Base-by-base conservation (phyloP, 2,888 invertebrate species). In the Dryococelus australis region DNA sequence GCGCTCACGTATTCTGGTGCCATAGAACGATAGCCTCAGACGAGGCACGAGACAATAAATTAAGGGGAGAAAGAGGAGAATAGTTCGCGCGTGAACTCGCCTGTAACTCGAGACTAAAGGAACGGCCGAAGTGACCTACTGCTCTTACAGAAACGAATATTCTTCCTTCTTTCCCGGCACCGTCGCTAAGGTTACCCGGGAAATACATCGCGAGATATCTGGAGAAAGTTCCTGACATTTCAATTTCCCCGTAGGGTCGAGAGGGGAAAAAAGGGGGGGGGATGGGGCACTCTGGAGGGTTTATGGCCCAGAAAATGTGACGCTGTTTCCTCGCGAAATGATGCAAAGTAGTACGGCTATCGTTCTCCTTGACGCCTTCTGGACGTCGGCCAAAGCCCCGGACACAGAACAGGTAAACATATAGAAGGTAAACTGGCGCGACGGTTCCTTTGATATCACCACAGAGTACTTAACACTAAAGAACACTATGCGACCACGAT, bases 301-400 rank as follows among this genome's bases (percentile, higher is more conserved):
- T 65, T 65, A 65, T 65, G 65, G 20, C 65, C 65, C 65, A 65
- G 65, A 65, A 65, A 65, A 65, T 65, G 65, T 65, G 65, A 65
- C 65, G 16, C 65, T 24, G 65, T 24, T 65, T 65, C 65, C 65
- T 65, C 65, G 24, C 6, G 65, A 65, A n/a, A 65, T 65, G 65
- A 65, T 65, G n/a, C n/a, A 3, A n/a, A 20, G 65, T n/a, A 20
- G 65, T n/a, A 8, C 0, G n/a, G 24, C 65, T 65, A 0, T 65
- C 47, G 47, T 47, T 47, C 12, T 47, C 65, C 65, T n/a, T n/a
- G 65, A 65, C 8, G 65, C 24, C 20, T 24, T 1, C 16, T 65
- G 65, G n/a, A 65, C 65, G 16, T 65, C 65, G 65, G 65, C 65
- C 20, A 65, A 65, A 65, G 65, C 1, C 51, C 4, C 51, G 13